These are phyloP conservation scores for Homalodisca vitripennis DNA, from an alignment of 1,140 invertebrate genomes.

Conservation along the genomic window DNA sequence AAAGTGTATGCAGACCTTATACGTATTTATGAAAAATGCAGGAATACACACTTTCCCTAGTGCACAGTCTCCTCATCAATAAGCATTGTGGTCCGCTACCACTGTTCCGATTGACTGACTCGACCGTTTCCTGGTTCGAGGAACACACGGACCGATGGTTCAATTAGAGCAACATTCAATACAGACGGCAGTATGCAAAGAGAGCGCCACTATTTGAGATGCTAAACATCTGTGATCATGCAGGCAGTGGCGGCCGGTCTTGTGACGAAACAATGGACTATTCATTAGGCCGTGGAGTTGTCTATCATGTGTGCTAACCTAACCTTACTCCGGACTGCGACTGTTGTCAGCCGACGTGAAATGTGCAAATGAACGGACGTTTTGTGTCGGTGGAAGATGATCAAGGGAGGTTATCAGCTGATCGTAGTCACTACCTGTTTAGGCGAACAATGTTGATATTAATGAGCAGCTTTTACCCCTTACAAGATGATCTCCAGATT, in stretches of 20 bases:
- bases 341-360: not conserved
- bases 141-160: conserved; percentile 1
- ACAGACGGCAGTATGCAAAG: not conserved
- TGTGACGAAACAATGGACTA: conserved; percentile 6
- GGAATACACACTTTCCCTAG: too few relatives aligned
- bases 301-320: not conserved
- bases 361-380: not conserved
- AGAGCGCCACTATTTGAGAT: conserved; percentile 6
- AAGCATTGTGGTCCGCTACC: not conserved
- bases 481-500: too few relatives aligned
- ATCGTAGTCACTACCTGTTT: not conserved
- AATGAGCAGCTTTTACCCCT: not conserved
- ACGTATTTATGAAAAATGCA: too few relatives aligned
- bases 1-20: too few relatives aligned
- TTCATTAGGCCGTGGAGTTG: conserved; percentile 14
- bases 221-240: conserved; percentile 12
- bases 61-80: not conserved
- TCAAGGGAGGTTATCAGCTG: not conserved
- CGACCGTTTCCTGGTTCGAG: not conserved
- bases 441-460: not conserved
- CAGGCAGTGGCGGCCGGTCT: not conserved
- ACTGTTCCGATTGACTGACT: not conserved
- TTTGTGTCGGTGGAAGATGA: not conserved
- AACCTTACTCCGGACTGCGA: too few relatives aligned
- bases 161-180: conserved; percentile 12